Evolutionary conservation across 2,113 vertebrate species (phyloP).

Genomic region (Lota lota): DNA sequence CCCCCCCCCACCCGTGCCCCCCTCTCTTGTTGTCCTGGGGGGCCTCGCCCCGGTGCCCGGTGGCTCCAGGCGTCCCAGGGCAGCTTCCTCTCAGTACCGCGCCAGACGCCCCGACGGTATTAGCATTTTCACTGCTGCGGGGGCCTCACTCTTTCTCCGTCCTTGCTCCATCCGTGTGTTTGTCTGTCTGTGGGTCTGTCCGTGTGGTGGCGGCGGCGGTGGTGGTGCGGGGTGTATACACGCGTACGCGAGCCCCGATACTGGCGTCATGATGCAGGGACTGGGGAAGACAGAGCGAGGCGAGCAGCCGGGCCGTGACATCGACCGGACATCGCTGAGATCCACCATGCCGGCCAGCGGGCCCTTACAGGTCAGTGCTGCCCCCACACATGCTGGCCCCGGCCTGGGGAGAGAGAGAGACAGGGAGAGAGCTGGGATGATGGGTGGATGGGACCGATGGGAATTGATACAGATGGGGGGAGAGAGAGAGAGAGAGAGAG

Average conservation of each 20-base stretch:
- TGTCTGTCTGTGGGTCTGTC: background rate
- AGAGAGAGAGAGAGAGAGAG: background rate
- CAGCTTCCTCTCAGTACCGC: conserved; percentile 42
- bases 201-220: background rate
- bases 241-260: background rate
- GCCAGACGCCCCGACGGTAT: conserved; percentile 38
- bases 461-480: background rate
- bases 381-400: background rate
- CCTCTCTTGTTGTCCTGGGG: conserved; percentile 37
- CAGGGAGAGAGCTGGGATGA: background rate
- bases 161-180: background rate
- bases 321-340: conserved; percentile 67
- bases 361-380: conserved; percentile 61
- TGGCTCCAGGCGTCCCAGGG: conserved; percentile 50
- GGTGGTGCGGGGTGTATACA: background rate
- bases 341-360: conserved; percentile 70
- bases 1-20: conserved; percentile 40
- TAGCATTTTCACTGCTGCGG: conserved; percentile 40
- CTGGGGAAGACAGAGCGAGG: conserved; percentile 63
- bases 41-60: background rate
- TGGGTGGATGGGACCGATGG: background rate
- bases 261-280: conserved; percentile 58
- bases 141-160: conserved; percentile 13
- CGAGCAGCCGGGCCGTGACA: conserved; percentile 58
- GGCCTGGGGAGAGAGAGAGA: background rate